These are phyloP conservation scores for Lagopus leucura DNA, from an alignment of 2,113 vertebrate species.

Conservation along the genomic window DNA sequence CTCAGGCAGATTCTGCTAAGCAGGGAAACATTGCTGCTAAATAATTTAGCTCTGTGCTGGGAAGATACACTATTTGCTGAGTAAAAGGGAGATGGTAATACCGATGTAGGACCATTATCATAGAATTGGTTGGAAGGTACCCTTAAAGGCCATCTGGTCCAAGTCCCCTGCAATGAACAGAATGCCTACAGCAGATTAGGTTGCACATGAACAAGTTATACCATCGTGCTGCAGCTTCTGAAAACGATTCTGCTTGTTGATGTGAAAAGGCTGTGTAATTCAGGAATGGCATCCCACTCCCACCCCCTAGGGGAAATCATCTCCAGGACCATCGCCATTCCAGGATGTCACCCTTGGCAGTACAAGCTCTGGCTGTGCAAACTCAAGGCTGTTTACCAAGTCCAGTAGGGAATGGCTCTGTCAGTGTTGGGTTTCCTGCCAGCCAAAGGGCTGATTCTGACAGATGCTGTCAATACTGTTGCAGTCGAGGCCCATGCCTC, in stretches of 20 bases:
- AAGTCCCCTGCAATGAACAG: too few relatives aligned
- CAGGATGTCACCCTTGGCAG: not conserved
- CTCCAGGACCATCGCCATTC: not conserved
- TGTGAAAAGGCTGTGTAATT: not conserved
- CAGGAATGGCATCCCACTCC: not conserved
- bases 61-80: not conserved
- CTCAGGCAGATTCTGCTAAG: not conserved
- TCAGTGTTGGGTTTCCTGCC: not conserved
- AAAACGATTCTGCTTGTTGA: not conserved
- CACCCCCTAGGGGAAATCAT: not conserved
- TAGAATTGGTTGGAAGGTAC: too few relatives aligned
- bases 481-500: not conserved
- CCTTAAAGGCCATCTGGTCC: too few relatives aligned
- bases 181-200: too few relatives aligned
- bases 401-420: not conserved
- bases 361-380: not conserved
- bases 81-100: not conserved
- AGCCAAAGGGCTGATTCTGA: not conserved
- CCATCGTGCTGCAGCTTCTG: not conserved
- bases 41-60: not conserved
- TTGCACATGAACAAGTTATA: not conserved
- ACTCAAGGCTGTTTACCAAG: not conserved
- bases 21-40: not conserved
- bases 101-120: too few relatives aligned
- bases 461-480: not conserved